phyloP scores from a whole-genome alignment of 2,888 invertebrate species.

The Melieria omissa region DNA sequence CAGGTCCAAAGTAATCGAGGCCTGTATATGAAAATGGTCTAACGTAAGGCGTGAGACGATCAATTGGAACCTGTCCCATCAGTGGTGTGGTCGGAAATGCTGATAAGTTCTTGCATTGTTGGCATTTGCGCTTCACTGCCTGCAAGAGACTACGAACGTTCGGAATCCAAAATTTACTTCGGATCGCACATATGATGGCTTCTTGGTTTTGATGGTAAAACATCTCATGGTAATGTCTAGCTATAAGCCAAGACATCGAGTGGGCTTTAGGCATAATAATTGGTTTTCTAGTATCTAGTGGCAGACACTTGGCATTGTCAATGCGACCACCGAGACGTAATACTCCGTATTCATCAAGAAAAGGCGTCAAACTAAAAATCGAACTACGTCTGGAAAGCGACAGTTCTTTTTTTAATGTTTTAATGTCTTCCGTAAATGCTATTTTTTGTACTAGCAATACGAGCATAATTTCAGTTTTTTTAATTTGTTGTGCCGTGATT shows the following conservation, averaged over 20 bases:
- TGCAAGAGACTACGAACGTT: neutral
- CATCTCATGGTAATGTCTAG: constrained; percentile 10
- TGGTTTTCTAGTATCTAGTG: constrained; percentile 9
- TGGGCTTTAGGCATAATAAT: constrained; percentile 18
- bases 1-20: constrained; percentile 22
- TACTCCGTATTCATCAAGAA: constrained; percentile 8
- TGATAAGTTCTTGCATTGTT: constrained; percentile 2
- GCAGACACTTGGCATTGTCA: constrained; percentile 17
- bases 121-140: neutral
- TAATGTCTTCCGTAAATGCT: constrained; percentile 13
- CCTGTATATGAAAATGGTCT: constrained; percentile 14
- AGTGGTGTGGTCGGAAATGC: constrained; percentile 1
- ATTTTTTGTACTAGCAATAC: constrained; percentile 9
- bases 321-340: constrained; percentile 10
- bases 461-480: constrained; percentile 10
- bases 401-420: constrained; percentile 4
- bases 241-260: constrained; percentile 15
- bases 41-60: constrained; percentile 7
- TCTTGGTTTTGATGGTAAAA: constrained; percentile 21
- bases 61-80: constrained; percentile 16
- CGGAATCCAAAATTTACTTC: constrained; percentile 19
- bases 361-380: constrained; percentile 14
- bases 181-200: constrained; percentile 8
- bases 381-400: constrained; percentile 13
- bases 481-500: neutral